phyloP scores from a whole-genome alignment of 2,113 vertebrate genomes.

The Ptychochromis oligacanthus region DNA sequence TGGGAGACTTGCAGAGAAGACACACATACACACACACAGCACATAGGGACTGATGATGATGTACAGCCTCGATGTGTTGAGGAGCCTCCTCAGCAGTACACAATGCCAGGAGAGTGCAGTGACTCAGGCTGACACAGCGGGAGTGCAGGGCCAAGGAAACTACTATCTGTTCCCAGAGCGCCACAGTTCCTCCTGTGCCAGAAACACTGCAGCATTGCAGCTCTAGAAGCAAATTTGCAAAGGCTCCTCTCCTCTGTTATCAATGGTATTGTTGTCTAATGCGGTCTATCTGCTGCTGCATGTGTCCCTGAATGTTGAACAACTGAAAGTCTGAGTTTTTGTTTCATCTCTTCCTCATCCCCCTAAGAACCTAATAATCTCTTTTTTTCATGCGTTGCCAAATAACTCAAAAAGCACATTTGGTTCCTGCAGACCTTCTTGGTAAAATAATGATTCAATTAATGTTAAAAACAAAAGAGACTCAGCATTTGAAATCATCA shows the following conservation, averaged over 20 bases:
- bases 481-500: neutral
- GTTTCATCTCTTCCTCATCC: constrained; percentile 5
- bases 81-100: constrained; percentile 68
- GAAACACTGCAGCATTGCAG: constrained; percentile 34
- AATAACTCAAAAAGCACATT: constrained; percentile 18
- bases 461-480: constrained; percentile 22
- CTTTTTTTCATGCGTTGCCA: neutral
- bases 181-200: constrained; percentile 34
- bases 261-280: constrained; percentile 13
- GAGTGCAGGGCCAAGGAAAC: constrained; percentile 26
- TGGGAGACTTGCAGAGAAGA: constrained; percentile 39
- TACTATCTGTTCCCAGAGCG: constrained; percentile 47
- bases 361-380: constrained; percentile 6
- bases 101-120: constrained; percentile 46
- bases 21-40: constrained; percentile 22
- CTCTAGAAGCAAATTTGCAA: constrained; percentile 6
- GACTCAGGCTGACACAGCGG: constrained; percentile 72
- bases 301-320: constrained; percentile 19
- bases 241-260: constrained; percentile 10
- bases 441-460: constrained; percentile 31
- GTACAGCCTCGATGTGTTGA: constrained; percentile 47
- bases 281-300: constrained; percentile 5
- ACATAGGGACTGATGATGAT: constrained; percentile 68
- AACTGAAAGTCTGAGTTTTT: constrained; percentile 33
- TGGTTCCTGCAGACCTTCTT: constrained; percentile 1